Base-by-base conservation (phyloP, 2,888 invertebrate species). In the Deroplatys truncata region DNA sequence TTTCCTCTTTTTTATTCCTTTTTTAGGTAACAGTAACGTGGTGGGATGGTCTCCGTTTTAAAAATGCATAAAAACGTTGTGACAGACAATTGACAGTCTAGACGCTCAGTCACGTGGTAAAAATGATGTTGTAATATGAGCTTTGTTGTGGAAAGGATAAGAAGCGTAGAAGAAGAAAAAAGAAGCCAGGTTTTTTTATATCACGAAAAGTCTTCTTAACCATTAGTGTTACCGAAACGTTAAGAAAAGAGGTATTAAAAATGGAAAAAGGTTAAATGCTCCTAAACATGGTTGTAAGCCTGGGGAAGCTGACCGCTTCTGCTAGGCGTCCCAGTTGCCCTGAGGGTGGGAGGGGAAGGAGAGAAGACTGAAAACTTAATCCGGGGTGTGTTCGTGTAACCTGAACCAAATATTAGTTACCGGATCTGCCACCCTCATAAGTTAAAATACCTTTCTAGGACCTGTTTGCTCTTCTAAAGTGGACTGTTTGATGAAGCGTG, bases 31-130 rank as follows among this genome's bases (percentile, higher is more conserved):
- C 16, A 20, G 29, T 31, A 72, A 15, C 72, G 86, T 28, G 29
- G 56, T 86, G 72, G 86, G 86, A 86, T 72, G 86, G 86, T 72
- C 86, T 31, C 29, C 25, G 10, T 82, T 82, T 86, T 86, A 72
- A 86, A 86, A 86, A 72, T 49, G 3, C 28, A 13, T 49, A 88
- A 88, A 88, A 88, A 13, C 85, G 83, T 88, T 35, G 31, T 88
- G 89, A 89, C 84, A 89, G 87, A 84, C 28, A 35, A 83, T 89
- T 86, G 90, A 85, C 85, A 88, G 90, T 88, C 88, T 90, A 90
- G 90, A 88, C 84, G 35, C 29, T n/a, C 84, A 56, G 88, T 88
- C 72, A 85, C 88, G 84, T 88, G 89, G 84, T 87, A 87, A 49
- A 86, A 89, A 84, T 86, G 28, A 86, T 90, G 90, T 88, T 90